These are phyloP conservation scores for Acanthoscelides obtectus DNA, from an alignment of 2,888 invertebrate genomes.

Conservation along the genomic window DNA sequence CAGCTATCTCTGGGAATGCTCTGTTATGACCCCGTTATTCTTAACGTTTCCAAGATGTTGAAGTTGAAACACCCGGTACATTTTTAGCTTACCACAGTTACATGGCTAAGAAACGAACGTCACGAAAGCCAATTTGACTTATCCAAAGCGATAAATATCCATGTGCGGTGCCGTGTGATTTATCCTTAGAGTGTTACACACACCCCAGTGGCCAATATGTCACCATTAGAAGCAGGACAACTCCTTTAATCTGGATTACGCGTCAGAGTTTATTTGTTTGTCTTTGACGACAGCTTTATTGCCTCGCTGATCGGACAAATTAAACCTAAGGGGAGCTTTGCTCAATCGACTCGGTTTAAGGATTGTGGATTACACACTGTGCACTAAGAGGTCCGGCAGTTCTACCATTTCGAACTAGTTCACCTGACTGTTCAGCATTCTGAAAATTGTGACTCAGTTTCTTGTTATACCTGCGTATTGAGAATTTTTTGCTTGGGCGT, in stretches of 20 bases:
- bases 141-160: background rate
- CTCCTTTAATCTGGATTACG: constrained; percentile 39
- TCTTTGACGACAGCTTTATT: constrained; percentile 35
- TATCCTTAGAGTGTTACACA: constrained; percentile 21
- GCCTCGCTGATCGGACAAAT: constrained; percentile 26
- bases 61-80: too few relatives aligned
- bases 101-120: background rate
- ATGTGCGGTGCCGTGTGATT: constrained; percentile 18
- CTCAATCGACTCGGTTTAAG: background rate
- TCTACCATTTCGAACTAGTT: background rate
- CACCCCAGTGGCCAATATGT: constrained; percentile 30
- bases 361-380: background rate
- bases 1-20: too few relatives aligned
- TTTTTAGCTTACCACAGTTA: background rate
- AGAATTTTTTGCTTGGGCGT: too few relatives aligned
- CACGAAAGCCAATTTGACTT: background rate
- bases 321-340: constrained; percentile 9
- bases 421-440: too few relatives aligned
- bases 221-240: constrained; percentile 38
- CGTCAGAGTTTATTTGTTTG: constrained; percentile 35
- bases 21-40: too few relatives aligned
- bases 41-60: too few relatives aligned
- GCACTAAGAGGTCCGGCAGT: background rate
- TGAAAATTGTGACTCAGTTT: too few relatives aligned
- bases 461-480: too few relatives aligned